Percentiles rank a stretch among this genome's conserved stretches.
Evolutionary conservation across 1,140 invertebrate species (phyloP).

Genomic region (Drosophila elegans): DNA sequence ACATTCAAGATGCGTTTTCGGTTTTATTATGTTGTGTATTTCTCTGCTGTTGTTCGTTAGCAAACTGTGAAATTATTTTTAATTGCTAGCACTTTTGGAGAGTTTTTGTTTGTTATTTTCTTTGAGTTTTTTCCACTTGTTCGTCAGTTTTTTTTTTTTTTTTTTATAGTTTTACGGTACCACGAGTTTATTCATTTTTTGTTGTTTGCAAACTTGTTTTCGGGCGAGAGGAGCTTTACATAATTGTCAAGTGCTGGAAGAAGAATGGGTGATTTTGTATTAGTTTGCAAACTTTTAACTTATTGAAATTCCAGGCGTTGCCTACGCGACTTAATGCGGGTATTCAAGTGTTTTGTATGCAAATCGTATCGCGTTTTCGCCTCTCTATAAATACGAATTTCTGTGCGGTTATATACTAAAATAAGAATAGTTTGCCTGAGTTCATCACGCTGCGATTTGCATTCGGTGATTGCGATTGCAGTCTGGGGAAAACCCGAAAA

Average conservation of each 20-base stretch:
- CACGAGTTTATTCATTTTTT: conserved; percentile 82
- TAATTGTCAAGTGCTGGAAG: conserved; percentile 68
- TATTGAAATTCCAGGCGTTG: conserved; percentile 56
- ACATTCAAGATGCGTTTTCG: conserved; percentile 61
- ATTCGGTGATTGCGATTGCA: conserved; percentile 31
- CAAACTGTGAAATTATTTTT: conserved; percentile 65
- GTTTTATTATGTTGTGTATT: conserved; percentile 10
- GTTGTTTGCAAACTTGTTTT: conserved; percentile 44
- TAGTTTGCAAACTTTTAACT: conserved; percentile 53
- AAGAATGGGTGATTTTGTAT: conserved; percentile 44
- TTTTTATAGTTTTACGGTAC: conserved; percentile 71
- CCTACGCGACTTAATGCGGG: conserved; percentile 10
- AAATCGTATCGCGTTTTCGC: conserved; percentile 56
- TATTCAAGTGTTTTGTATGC: conserved; percentile 71
- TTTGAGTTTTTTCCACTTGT: conserved; percentile 30
- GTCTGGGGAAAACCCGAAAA: conserved; percentile 45
- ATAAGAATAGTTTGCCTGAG: conserved; percentile 48
- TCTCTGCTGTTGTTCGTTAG: conserved; percentile 30
- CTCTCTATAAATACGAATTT: conserved; percentile 42
- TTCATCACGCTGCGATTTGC: conserved; percentile 33
- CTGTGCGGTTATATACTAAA: conserved; percentile 6
- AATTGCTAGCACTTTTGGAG: conserved; percentile 71
- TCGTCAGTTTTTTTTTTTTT: conserved; percentile 9
- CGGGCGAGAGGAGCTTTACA: conserved; percentile 59
- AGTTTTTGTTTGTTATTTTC: conserved; percentile 33